Evolutionary conservation across 2,113 vertebrate genomes (phyloP).

Genomic region (Daubentonia madagascariensis): DNA sequence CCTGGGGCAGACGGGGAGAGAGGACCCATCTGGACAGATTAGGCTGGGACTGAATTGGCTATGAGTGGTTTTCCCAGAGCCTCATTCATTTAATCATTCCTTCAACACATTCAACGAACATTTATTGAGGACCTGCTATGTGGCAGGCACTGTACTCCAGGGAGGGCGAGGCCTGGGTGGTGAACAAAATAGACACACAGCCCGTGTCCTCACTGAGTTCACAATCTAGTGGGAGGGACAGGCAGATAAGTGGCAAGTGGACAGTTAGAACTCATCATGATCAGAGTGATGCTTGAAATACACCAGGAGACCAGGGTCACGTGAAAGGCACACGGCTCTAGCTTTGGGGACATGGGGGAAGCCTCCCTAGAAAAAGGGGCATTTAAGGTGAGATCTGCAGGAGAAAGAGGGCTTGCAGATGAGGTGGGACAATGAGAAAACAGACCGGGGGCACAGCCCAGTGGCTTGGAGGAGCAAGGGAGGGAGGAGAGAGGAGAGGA

Average conservation of each 20-base stretch:
- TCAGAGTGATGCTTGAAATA: not conserved
- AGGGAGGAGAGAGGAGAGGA: not conserved
- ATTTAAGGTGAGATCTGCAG: not conserved
- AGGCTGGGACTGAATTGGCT: not conserved
- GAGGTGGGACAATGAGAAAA: not conserved
- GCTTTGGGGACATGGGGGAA: not conserved
- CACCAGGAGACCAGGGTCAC: not conserved
- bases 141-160: not conserved
- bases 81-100: not conserved
- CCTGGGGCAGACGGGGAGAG: too few species aligned
- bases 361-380: not conserved
- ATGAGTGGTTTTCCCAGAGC: not conserved
- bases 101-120: not conserved
- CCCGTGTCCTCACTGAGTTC: not conserved
- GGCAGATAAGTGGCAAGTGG: not conserved
- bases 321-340: not conserved
- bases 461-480: not conserved
- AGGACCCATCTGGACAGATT: not conserved
- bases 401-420: not conserved
- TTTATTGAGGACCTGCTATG: not conserved
- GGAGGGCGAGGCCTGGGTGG: too few species aligned
- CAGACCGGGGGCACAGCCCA: accelerated
- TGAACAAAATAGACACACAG: not conserved
- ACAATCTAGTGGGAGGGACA: not conserved
- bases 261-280: not conserved